A percentile compares a stretch with the other conserved stretches of the same genome.
phyloP scores from a whole-genome alignment of 2,888 invertebrate species.

The Pilophorus perplexus region DNA sequence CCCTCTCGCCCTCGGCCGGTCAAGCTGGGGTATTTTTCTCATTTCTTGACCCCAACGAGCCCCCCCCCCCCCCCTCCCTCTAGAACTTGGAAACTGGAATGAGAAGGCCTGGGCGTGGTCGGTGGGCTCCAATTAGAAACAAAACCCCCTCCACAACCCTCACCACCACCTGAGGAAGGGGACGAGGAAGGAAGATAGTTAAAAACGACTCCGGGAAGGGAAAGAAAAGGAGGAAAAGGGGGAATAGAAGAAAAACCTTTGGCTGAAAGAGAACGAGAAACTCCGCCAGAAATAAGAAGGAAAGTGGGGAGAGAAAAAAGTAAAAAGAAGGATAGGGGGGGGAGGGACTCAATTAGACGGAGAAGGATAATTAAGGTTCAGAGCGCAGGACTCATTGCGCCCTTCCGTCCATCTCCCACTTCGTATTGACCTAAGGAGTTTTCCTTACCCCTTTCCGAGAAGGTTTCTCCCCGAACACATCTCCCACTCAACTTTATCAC shows the following conservation, averaged over 20 bases:
- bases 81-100: neutral
- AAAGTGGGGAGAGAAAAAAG: neutral
- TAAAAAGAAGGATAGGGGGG: neutral
- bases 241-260: neutral
- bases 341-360: constrained; percentile 27
- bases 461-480: neutral
- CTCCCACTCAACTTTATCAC: neutral
- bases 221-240: neutral
- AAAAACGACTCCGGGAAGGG: neutral
- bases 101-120: constrained; percentile 33
- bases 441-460: constrained; percentile 10
- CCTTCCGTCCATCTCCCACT: constrained; percentile 32
- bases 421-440: constrained; percentile 34
- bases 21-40: neutral
- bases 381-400: constrained; percentile 40
- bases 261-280: neutral
- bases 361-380: constrained; percentile 34
- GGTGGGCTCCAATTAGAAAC: constrained; percentile 30
- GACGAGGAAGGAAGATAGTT: neutral
- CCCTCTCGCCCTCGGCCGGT: neutral
- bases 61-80: neutral
- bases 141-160: neutral
- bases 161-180: neutral
- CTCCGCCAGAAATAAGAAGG: neutral
- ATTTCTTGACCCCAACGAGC: neutral